phyloP scores from a whole-genome alignment of 2,113 vertebrate species.

The Aegithalos caudatus region DNA sequence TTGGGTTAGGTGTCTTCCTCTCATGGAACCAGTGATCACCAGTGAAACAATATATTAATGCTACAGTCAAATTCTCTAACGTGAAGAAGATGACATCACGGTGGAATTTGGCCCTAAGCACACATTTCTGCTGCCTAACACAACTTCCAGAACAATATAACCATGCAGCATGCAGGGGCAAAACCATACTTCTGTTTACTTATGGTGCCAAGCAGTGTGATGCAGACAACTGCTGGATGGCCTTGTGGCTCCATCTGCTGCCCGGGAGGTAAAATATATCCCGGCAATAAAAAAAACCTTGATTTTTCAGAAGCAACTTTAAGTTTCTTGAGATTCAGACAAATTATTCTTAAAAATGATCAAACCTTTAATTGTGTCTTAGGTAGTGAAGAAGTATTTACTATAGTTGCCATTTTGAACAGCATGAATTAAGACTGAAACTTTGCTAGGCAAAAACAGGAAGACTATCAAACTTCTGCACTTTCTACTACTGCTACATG shows the following conservation, averaged over 20 bases:
- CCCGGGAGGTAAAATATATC: background rate
- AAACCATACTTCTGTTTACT: background rate
- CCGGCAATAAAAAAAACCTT: background rate
- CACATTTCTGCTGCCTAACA: background rate
- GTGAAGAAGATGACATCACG: background rate
- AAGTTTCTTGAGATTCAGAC: background rate
- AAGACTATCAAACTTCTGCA: background rate
- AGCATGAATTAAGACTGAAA: background rate
- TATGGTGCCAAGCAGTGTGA: background rate
- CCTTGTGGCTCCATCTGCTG: slow-evolving; percentile 24
- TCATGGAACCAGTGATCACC: background rate
- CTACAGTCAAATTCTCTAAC: background rate
- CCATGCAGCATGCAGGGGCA: background rate
- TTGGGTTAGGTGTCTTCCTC: background rate
- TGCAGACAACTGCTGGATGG: background rate
- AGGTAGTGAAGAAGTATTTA: background rate
- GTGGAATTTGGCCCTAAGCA: background rate
- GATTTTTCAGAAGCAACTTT: background rate
- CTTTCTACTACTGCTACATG: background rate
- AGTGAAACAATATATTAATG: background rate
- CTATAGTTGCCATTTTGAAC: background rate
- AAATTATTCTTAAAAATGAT: background rate
- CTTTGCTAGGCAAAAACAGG: background rate
- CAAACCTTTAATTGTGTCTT: background rate
- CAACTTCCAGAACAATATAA: background rate